Base-by-base conservation (phyloP, 2,888 invertebrate genomes). In the Heliconius sara region DNA sequence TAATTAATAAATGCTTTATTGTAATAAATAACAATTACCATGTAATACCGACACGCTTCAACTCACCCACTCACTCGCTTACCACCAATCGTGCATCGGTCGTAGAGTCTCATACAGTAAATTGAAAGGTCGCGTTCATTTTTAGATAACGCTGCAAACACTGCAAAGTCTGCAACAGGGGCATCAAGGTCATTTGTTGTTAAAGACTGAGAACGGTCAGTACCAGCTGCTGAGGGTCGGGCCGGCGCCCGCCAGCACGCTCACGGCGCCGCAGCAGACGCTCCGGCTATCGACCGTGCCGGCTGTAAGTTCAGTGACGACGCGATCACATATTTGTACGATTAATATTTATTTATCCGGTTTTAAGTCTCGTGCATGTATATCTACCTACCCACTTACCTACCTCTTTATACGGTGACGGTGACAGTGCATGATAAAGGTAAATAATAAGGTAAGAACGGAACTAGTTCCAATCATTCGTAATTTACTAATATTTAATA, bases 191-290 rank as follows among this genome's bases (percentile, higher is more conserved):
- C 96, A 96, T 93, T 96, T 99, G 92, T 96, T 99, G 91, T 96
- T 99, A 92, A 99, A 99, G 96, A 99, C 99, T 90, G 99, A 99
- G 96, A 99, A 98, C 96, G 99, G 99, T 89, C 98, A 98, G 93
- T 98, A 98, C 95, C 99, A 99, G 94, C 96, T 99, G 92, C 96
- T 99, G 90, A 97, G 98, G 92, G 86, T 87, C 47, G 98, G 98
- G 85, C 97, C 98, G 85, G 97, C 98, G 84, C 96, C 98, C 80
- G 93, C 96, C 85, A 89, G 87, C 88, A 89, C 91, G 82, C 95
- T 96, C 86, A 95, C 96, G 88, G 95, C 96, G 90, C 95, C 96
- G 86, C 96, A 95, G 89, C 97, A 97, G 91, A 96, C 97, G 90
- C 97, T 98, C 95, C 97, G 98, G 91, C 96, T 98, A 93, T 98